Conservation (phyloP, 2,113 vertebrate species). For the Cygnus buccinator region DNA sequence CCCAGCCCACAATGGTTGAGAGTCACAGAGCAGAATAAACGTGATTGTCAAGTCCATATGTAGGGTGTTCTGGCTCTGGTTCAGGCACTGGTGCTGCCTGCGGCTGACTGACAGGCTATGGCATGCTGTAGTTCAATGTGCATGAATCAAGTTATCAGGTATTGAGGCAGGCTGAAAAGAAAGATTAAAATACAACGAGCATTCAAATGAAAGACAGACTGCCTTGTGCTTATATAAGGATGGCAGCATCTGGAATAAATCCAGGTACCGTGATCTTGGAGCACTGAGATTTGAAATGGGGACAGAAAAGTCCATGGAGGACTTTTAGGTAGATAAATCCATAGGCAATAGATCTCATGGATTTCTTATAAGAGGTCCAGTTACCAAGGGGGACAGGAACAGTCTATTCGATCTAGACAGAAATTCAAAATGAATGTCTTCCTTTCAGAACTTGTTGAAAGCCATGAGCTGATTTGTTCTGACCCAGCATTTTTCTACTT, state of each 20-base stretch:
- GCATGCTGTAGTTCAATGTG: background rate
- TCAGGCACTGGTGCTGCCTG: accelerated
- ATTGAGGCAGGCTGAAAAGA: background rate
- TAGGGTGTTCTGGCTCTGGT: background rate
- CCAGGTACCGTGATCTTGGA: background rate
- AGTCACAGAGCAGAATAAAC: background rate
- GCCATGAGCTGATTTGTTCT: background rate
- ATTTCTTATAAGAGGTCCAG: background rate
- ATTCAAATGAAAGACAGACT: background rate
- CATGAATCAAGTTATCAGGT: background rate
- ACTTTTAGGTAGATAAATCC: too few species aligned
- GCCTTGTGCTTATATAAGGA: background rate
- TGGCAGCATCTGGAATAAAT: background rate
- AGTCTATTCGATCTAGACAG: background rate
- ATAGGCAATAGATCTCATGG: background rate
- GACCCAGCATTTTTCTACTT: background rate
- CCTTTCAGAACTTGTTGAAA: background rate
- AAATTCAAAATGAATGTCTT: background rate
- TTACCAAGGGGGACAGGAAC: background rate
- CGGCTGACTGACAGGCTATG: background rate
- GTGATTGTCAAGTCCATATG: accelerated
- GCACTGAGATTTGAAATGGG: background rate
- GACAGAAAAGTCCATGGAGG: background rate
- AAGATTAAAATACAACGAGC: background rate
- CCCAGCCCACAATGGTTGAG: background rate